Percentiles rank a stretch among this genome's conserved stretches.
These are phyloP conservation scores for Tinea semifulvella DNA, from an alignment of 2,888 invertebrate genomes.

Conservation along the genomic window DNA sequence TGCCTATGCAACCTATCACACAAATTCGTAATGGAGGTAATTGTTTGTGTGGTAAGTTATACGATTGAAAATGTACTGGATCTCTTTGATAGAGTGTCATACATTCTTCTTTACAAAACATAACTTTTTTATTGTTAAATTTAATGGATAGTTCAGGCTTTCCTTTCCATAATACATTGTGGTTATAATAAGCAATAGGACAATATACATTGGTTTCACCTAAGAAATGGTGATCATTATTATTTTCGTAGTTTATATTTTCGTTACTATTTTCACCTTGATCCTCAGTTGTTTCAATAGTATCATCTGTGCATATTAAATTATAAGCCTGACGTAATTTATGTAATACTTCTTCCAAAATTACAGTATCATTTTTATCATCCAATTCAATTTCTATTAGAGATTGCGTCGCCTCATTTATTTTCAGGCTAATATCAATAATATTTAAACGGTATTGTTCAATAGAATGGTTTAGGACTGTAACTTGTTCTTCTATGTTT, in stretches of 20 bases:
- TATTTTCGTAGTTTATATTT: constrained; percentile 30
- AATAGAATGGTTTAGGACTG: constrained; percentile 31
- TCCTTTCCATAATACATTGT: constrained; percentile 69
- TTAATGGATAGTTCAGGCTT: constrained; percentile 59
- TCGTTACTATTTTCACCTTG: constrained; percentile 30
- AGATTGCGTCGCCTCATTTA: background rate
- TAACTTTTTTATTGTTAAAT: constrained; percentile 62
- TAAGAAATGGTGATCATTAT: constrained; percentile 42
- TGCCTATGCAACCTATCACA: constrained; percentile 62
- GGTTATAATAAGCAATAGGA: constrained; percentile 65
- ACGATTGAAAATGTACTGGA: constrained; percentile 54
- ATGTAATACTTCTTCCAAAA: constrained; percentile 42
- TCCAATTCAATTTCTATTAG: constrained; percentile 54
- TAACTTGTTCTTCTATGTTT: constrained; percentile 23
- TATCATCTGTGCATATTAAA: constrained; percentile 29
- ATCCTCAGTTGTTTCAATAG: constrained; percentile 31
- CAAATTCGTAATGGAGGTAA: constrained; percentile 66
- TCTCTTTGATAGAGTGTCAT: constrained; percentile 55
- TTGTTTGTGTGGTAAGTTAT: constrained; percentile 42
- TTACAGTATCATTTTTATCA: constrained; percentile 43
- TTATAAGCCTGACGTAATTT: constrained; percentile 42
- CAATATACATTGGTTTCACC: constrained; percentile 70
- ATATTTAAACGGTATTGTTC: constrained; percentile 42
- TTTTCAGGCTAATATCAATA: constrained; percentile 1
- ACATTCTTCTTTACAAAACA: constrained; percentile 57